Percentiles rank a stretch among this genome's conserved stretches.
phyloP scores from a whole-genome alignment of 2,888 invertebrate species.

The Diaperis boleti region DNA sequence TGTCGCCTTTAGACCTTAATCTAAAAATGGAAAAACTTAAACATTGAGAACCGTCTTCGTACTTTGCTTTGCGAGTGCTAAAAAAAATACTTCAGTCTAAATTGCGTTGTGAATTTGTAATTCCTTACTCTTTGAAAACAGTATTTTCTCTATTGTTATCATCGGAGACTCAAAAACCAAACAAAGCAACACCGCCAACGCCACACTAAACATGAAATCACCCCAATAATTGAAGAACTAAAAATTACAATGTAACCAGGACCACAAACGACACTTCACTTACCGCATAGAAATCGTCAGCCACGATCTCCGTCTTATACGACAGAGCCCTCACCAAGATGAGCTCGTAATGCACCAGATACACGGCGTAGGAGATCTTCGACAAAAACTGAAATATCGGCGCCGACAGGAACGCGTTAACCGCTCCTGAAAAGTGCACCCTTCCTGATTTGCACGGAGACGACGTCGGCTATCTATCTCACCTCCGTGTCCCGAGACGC shows the following conservation, averaged over 20 bases:
- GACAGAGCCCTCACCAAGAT: slow-evolving; percentile 17
- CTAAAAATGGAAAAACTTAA: no score
- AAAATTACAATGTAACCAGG: no score
- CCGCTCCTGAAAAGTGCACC: slow-evolving; percentile 22
- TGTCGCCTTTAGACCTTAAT: no score
- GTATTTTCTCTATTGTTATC: slow-evolving; percentile 30
- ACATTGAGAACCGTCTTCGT: no score
- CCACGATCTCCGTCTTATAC: slow-evolving; percentile 3
- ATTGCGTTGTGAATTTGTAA: no score
- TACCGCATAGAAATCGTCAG: slow-evolving; percentile 6
- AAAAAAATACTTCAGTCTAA: no score
- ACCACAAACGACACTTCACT: no score
- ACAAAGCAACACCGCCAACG: slow-evolving; percentile 25
- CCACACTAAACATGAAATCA: slow-evolving; percentile 36
- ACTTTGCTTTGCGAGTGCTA: no score
- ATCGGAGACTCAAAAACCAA: slow-evolving; percentile 40
- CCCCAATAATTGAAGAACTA: slow-evolving; percentile 38
- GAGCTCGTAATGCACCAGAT: slow-evolving; percentile 66
- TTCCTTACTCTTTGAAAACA: no score
- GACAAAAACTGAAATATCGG: slow-evolving; percentile 68
- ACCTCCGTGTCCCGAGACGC: slow-evolving; percentile 49
- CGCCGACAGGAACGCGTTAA: slow-evolving; percentile 63
- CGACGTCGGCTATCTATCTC: slow-evolving; percentile 14
- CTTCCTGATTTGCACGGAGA: slow-evolving; percentile 19
- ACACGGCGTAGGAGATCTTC: slow-evolving; percentile 69